phyloP scores from a whole-genome alignment of 2,888 invertebrate species.

The Tigriopus californicus region DNA sequence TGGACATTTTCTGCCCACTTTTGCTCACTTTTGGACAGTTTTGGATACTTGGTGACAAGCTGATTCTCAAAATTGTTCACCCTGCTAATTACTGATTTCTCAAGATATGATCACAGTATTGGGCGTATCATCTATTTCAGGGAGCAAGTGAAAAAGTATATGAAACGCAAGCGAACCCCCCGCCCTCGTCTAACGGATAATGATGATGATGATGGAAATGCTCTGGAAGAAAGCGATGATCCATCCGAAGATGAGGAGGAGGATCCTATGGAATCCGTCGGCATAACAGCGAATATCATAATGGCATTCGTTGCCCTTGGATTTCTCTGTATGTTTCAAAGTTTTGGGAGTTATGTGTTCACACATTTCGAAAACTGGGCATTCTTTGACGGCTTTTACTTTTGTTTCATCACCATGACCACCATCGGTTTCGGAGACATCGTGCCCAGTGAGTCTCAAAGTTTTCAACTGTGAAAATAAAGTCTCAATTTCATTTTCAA shows the following conservation, averaged over 20 bases:
- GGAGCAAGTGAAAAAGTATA: not conserved
- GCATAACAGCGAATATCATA: constrained; percentile 7
- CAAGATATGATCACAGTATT: not conserved
- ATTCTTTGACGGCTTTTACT: constrained; percentile 81
- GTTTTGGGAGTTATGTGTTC: constrained; percentile 13
- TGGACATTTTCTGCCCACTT: too few relatives aligned
- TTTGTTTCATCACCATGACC: constrained; percentile 85
- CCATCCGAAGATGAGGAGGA: constrained; percentile 2
- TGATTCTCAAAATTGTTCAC: too few relatives aligned
- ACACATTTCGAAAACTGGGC: constrained; percentile 42
- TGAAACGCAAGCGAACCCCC: too few relatives aligned
- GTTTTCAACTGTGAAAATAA: not conserved
- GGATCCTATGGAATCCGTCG: not conserved
- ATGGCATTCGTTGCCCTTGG: constrained; percentile 10
- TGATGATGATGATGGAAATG: not conserved
- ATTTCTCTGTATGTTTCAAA: not conserved
- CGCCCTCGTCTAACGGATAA: not conserved
- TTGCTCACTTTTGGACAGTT: too few relatives aligned
- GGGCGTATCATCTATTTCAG: not conserved
- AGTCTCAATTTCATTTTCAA: not conserved
- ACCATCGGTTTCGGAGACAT: constrained; percentile 86
- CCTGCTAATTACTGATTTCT: not conserved
- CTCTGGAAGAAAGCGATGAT: not conserved
- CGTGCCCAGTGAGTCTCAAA: constrained; percentile 51
- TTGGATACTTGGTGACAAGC: too few relatives aligned